Evolutionary conservation across 2,888 invertebrate genomes (phyloP).

Genomic region (Tetranychus piercei): DNA sequence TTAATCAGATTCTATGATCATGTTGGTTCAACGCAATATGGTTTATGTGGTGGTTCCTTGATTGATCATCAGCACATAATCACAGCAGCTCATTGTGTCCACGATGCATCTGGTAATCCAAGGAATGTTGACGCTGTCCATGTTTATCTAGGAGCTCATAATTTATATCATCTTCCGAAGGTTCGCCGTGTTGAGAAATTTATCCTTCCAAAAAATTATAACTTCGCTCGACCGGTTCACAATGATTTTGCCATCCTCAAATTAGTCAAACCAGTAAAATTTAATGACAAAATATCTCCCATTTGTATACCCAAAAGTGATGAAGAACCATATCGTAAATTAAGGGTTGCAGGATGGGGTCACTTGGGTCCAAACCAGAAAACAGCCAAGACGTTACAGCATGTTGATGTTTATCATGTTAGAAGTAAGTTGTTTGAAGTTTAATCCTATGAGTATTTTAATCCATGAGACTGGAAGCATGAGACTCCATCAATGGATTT

Average conservation of each 20-base stretch:
- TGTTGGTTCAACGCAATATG: not conserved
- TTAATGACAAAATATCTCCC: not conserved
- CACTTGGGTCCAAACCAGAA: not conserved
- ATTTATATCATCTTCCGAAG: not conserved
- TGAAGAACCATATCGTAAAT: not conserved
- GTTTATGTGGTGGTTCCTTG: conserved; percentile 6
- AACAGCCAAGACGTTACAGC: not conserved
- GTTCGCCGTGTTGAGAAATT: not conserved
- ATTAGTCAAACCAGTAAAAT: not conserved
- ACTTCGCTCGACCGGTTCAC: conserved; percentile 1
- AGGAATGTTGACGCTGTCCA: conserved; percentile 3
- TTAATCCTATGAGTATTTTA: too few relatives aligned
- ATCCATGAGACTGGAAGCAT: too few relatives aligned
- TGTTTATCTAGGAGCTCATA: not conserved
- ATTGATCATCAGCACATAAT: conserved; percentile 8
- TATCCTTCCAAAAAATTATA: not conserved
- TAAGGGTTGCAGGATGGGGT: conserved; percentile 1
- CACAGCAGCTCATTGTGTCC: conserved; percentile 11
- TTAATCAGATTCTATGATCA: not conserved
- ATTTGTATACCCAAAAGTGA: conserved; percentile 10
- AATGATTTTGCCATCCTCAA: conserved; percentile 6
- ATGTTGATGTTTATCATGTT: conserved; percentile 4
- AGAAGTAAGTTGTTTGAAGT: not conserved
- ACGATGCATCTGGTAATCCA: not conserved
- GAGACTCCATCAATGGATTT: too few relatives aligned